Evolutionary conservation across 53 echinoderm and acorn worm genomes (phyloP).

Genomic region (Holothuria leucospilota): DNA sequence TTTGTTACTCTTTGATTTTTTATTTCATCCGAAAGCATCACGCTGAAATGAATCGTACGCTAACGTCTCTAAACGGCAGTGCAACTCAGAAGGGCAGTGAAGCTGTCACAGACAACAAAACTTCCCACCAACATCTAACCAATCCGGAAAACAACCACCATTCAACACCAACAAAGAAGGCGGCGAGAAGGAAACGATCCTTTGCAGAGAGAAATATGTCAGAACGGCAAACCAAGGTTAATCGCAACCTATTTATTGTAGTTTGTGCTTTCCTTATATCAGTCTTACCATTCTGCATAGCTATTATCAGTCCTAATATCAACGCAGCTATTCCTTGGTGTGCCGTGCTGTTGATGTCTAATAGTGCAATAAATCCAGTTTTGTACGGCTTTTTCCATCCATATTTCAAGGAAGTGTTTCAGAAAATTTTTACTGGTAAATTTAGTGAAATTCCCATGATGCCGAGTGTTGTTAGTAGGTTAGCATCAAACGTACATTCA

Average conservation of each 20-base stretch:
- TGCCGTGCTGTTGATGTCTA: neutral
- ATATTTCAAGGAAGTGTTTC: neutral
- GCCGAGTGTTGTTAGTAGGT: too few relatives aligned
- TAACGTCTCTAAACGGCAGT: neutral
- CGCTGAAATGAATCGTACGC: neutral
- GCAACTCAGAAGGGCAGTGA: too few relatives aligned
- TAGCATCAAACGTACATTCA: too few relatives aligned
- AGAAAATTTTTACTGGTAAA: neutral
- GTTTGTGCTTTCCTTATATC: conserved; percentile 10
- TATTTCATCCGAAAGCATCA: neutral
- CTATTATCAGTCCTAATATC: neutral
- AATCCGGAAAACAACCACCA: too few relatives aligned
- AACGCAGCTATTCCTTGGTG: conserved; percentile 22
- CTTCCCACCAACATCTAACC: too few relatives aligned
- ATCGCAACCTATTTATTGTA: conserved; percentile 2
- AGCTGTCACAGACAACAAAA: too few relatives aligned
- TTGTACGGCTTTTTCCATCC: conserved; percentile 2
- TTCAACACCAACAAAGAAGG: neutral
- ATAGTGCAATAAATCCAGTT: conserved; percentile 16
- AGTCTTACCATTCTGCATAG: conserved; percentile 8
- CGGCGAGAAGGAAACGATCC: neutral
- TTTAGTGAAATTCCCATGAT: neutral
- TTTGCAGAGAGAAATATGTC: neutral
- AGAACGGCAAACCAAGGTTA: conserved; percentile 1
- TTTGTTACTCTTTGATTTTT: conserved; percentile 18